A percentile compares a stretch with the other conserved stretches of the same genome.
phyloP scores from a whole-genome alignment of 1,140 invertebrate genomes.

The Glossosoma conforme region DNA sequence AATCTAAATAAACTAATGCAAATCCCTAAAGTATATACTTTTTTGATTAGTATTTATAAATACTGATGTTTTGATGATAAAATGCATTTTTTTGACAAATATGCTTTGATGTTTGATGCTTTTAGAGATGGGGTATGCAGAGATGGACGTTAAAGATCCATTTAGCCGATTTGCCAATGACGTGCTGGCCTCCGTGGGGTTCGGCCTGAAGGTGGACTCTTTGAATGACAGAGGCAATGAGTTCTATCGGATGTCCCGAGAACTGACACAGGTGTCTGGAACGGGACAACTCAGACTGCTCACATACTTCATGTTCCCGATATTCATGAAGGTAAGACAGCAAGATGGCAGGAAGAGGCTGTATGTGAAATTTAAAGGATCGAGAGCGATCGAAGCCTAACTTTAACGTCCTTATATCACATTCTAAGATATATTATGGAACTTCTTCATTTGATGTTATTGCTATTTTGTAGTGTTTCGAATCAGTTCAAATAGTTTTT shows the following conservation, averaged over 20 bases:
- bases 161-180: conserved; percentile 40
- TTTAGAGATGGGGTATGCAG: conserved; percentile 8
- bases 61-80: background rate
- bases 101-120: too few relatives aligned
- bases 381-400: too few relatives aligned
- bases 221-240: conserved; percentile 28
- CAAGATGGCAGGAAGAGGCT: too few relatives aligned
- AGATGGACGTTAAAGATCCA: conserved; percentile 45
- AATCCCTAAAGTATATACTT: too few relatives aligned
- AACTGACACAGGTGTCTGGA: background rate
- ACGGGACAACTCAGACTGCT: background rate
- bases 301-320: background rate
- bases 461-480: too few relatives aligned
- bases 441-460: too few relatives aligned
- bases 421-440: too few relatives aligned
- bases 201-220: conserved; percentile 34
- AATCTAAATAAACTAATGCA: too few relatives aligned
- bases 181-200: conserved; percentile 35
- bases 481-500: too few relatives aligned
- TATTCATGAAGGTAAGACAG: background rate
- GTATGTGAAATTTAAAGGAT: too few relatives aligned
- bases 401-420: too few relatives aligned
- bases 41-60: background rate
- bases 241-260: background rate
- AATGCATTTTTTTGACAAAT: background rate